Base-by-base conservation (phyloP, 2,888 invertebrate genomes). In the Graphium colonna region DNA sequence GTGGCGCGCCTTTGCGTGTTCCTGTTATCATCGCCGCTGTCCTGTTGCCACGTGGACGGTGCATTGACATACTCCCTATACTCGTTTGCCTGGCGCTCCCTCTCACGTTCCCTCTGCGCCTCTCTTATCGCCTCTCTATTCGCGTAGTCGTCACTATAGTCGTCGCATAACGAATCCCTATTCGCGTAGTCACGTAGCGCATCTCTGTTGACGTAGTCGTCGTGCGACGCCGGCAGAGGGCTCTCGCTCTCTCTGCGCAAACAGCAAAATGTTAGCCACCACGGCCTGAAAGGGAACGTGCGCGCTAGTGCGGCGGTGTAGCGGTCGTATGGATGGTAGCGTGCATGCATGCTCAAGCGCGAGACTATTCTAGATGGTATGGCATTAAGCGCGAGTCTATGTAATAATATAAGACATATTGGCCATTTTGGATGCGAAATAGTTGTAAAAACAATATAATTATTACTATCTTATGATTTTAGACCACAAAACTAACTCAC, bases 11-110 rank as follows among this genome's bases (percentile, higher is more conserved):
- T 77, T 67, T 86, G 86, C 61, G 88, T 82, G 57, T 81, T 86
- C 62, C 85, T 71, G 55, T 86, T 83, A 52, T 86, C 87, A 57
- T 87, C 87, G 12, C 74, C 75, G 55, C 66, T 61, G 52, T 81
- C 81, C 52, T 75, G 77, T 58, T 77, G 81, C 82, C 84, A 86
- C 44, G 80, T 62, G 10, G 82, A 68, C 16, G 88, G 83, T 62
- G 90, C 90, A 67, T 90, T 90, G 44, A 90, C 90, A 58, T 90
- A 90, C 70, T 90, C 89, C 60, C 90, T 67, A 65, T 86, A 90
- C 63, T 89, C 90, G 57, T 69, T 68, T 16, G 81, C 73, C 56
- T 82, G 83, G 18, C 82, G 61, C 59, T 83, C 77, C 36, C 79
- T 60, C 56, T 86, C 84, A 9, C 31, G 31, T 58, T 86, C 86